Conservation (phyloP, 2,888 invertebrate species). For the Dysmachus trigonus region DNA sequence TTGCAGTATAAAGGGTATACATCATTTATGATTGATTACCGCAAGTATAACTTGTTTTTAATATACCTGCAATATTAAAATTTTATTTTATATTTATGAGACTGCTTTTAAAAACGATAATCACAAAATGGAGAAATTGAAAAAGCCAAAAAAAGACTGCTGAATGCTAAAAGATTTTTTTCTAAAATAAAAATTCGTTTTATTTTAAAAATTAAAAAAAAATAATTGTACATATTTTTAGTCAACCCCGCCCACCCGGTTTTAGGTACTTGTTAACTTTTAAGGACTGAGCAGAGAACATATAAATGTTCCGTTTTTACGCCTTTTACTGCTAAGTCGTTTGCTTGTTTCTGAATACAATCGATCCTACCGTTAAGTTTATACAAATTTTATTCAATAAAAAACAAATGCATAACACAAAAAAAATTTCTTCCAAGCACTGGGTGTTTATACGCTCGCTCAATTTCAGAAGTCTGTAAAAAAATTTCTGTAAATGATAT, state of each 20-base stretch:
- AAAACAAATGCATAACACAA: not conserved
- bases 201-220: not conserved
- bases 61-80: not conserved
- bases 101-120: not conserved
- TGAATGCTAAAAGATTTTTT: not conserved
- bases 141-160: not conserved
- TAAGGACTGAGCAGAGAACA: not conserved
- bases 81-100: not conserved
- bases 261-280: conserved; percentile 12
- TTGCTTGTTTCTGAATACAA: conserved; percentile 18
- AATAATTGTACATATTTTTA: not conserved
- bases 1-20: not conserved
- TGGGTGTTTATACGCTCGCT: not conserved
- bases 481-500: not conserved
- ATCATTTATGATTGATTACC: not conserved
- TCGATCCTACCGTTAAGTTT: conserved; percentile 29
- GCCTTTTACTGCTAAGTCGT: conserved; percentile 5
- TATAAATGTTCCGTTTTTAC: not conserved
- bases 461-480: not conserved
- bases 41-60: not conserved
- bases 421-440: not conserved
- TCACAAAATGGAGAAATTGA: not conserved
- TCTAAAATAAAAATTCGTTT: not conserved
- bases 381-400: conserved; percentile 15
- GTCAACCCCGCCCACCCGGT: not conserved